These are phyloP conservation scores for Varroa destructor DNA, from an alignment of 1,140 invertebrate species.

Conservation along the genomic window DNA sequence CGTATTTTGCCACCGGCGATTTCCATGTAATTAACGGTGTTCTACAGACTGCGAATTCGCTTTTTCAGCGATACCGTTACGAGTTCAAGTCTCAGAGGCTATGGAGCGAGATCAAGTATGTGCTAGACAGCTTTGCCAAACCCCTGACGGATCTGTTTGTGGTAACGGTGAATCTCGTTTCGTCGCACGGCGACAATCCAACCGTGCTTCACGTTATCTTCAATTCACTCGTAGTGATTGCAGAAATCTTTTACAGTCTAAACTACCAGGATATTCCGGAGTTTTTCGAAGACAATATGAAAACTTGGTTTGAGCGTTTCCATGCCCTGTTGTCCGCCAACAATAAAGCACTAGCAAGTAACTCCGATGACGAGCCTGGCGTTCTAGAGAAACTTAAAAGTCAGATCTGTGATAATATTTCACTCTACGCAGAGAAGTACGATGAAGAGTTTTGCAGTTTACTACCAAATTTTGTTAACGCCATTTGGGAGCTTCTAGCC, in stretches of 20 bases:
- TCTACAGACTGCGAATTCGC: conserved; percentile 79
- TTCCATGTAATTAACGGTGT: conserved; percentile 91
- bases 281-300: conserved; percentile 96
- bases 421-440: conserved; percentile 90
- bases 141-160: conserved; percentile 80
- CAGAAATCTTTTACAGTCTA: conserved; percentile 89
- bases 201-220: conserved; percentile 74
- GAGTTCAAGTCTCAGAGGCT: conserved; percentile 87
- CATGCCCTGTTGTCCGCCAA: conserved; percentile 61
- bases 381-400: conserved; percentile 78
- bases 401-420: conserved; percentile 87
- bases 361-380: conserved; percentile 70
- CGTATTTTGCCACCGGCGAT: conserved; percentile 73
- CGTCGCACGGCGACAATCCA: conserved; percentile 60
- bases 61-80: conserved; percentile 87
- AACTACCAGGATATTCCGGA: conserved; percentile 95
- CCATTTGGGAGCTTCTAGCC: conserved; percentile 77
- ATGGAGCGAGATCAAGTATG: conserved; percentile 94
- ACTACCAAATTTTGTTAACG: conserved; percentile 74
- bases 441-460: conserved; percentile 87
- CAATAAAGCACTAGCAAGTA: conserved; percentile 49
- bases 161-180: conserved; percentile 68
- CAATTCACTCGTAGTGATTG: conserved; percentile 71
- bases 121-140: conserved; percentile 78
- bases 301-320: conserved; percentile 81